Evolutionary conservation across 30 jellyfish, hydroid and myxozoan species (phyloP).

Genomic region (Turritopsis dohrnii): DNA sequence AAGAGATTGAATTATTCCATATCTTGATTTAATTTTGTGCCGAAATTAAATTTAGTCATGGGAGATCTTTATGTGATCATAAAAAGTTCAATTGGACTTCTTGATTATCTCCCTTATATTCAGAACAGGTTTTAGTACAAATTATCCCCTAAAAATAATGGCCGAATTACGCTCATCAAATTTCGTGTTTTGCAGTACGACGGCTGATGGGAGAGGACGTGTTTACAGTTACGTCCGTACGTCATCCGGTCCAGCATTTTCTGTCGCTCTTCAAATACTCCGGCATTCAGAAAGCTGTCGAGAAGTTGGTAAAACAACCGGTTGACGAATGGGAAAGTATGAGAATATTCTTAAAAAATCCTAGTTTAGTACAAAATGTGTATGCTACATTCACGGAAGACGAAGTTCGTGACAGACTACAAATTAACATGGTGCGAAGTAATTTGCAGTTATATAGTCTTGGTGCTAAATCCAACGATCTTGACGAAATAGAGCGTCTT

Average conservation of each 20-base stretch:
- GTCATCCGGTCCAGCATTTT: slow-evolving; percentile 37
- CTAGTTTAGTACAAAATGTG: not conserved
- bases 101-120: not conserved
- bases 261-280: not conserved
- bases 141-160: not conserved
- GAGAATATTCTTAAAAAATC: slow-evolving; percentile 3
- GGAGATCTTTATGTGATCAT: too few species aligned
- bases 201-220: not conserved
- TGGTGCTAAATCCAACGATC: not conserved
- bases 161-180: not conserved
- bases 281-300: slow-evolving; percentile 18
- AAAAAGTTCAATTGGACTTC: too few species aligned
- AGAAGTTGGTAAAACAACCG: not conserved
- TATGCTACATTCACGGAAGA: slow-evolving; percentile 15
- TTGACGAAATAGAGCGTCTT: not conserved
- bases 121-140: too few species aligned
- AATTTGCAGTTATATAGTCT: slow-evolving; percentile 14
- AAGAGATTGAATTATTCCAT: too few species aligned
- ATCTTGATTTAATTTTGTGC: too few species aligned
- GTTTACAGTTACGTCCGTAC: slow-evolving; percentile 19
- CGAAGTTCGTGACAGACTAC: slow-evolving; percentile 1
- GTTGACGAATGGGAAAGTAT: slow-evolving; percentile 13
- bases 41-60: too few species aligned
- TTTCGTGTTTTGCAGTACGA: slow-evolving; percentile 8
- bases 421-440: not conserved